Base-by-base conservation (phyloP, 2,888 invertebrate species). In the Yponomeuta cagnagella region DNA sequence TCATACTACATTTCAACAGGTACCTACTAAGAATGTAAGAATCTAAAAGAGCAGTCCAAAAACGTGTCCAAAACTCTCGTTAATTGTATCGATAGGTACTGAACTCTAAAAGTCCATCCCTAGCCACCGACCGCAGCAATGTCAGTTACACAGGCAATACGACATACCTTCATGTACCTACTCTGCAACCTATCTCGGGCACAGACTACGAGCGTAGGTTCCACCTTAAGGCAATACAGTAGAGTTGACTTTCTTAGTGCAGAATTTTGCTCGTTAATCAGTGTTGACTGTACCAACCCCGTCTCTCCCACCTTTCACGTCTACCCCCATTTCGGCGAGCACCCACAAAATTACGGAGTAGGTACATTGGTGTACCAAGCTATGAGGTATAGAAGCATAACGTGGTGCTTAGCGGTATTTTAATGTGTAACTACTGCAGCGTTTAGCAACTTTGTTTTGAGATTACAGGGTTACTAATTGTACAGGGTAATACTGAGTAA, bases 71-170 rank as follows among this genome's bases (percentile, higher is more conserved):
- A 43, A 43, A 8, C 43, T 43, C 8, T 43, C 43, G 43, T 8
- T 43, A 43, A 43, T 8, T 43, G 43, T 43, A 8, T 58, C 52
- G 52, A 58, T 58, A 58, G 12, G 12, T 15, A 15, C 15, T 12
- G 15, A 30, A 64, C 10, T 30, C 31, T 64, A 10, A 43, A 15
- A 37, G 3, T 10, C 2, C 68, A 68, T 15, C 68, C 15, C 68
- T 68, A 65, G 65, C 10, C 23, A 6, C 68, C 84, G 85, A 87
- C 84, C 84, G 80, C 80, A 81, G 78, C 79, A 77, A 79, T 80
- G 68, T 81, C 80, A 82, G 82, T 83, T 84, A 81, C 83, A 79
- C 77, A 77, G 76, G 76, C 78, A 74, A 76, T 76, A 58, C 52
- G 15, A 58, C 52, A 2, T 58, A 58, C 52, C 52, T 15, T 12